phyloP scores from a whole-genome alignment of 2,113 vertebrate genomes.

The Spea bombifrons region DNA sequence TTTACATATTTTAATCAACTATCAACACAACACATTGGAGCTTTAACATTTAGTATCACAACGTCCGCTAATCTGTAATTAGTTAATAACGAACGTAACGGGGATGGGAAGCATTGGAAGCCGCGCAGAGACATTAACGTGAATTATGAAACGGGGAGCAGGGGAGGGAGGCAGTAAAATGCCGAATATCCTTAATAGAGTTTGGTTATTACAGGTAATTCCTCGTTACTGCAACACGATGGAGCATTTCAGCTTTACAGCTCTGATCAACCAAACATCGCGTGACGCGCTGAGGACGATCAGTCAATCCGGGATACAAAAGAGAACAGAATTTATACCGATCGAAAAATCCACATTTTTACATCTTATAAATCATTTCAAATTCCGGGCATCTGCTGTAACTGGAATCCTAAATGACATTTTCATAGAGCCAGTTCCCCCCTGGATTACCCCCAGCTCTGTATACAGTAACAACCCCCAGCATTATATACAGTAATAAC shows the following conservation, averaged over 20 bases:
- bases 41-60: neutral
- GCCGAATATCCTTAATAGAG: neutral
- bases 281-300: slow-evolving; percentile 1
- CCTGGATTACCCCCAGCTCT: too few species aligned
- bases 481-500: too few species aligned
- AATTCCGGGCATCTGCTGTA: neutral
- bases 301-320: neutral
- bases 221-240: slow-evolving; percentile 1
- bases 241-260: slow-evolving; percentile 23
- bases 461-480: too few species aligned
- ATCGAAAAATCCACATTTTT: slow-evolving; percentile 27
- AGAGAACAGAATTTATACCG: neutral
- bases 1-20: neutral
- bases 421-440: too few species aligned
- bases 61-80: neutral
- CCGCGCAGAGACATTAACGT: neutral
- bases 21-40: neutral
- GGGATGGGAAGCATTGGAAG: neutral
- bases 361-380: slow-evolving; percentile 24
- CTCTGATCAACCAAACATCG: slow-evolving; percentile 20
- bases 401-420: too few species aligned
- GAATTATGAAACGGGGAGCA: slow-evolving; percentile 9
- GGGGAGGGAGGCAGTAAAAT: neutral
- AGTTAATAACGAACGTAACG: slow-evolving; percentile 7
- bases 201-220: slow-evolving; percentile 25